phyloP scores from a whole-genome alignment of 2,797 vertebrate species.

The Acanthurus tractus region DNA sequence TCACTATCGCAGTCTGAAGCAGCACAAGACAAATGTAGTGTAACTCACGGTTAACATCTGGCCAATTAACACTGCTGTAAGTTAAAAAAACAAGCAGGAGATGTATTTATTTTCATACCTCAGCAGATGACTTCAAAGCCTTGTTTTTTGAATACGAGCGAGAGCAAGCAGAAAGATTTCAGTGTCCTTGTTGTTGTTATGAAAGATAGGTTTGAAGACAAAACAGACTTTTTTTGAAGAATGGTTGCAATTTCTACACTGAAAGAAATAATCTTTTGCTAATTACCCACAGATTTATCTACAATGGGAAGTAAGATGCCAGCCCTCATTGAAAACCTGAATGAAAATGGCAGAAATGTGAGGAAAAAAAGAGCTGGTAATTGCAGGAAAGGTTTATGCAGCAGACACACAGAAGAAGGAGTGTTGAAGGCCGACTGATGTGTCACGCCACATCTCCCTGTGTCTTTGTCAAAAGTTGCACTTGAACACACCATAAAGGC shows the following conservation, averaged over 20 bases:
- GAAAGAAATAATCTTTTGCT: background rate
- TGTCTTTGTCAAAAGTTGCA: no score
- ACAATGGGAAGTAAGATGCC: background rate
- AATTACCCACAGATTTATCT: background rate
- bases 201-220: background rate
- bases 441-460: no score
- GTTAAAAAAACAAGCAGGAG: constrained; percentile 14
- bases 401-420: no score
- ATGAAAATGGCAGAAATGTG: background rate
- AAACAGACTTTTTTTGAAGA: constrained; percentile 4
- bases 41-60: constrained; percentile 53
- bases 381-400: background rate
- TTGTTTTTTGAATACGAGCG: constrained; percentile 4
- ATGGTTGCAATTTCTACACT: background rate
- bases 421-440: no score
- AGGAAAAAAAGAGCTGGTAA: background rate
- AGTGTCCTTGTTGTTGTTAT: constrained; percentile 1
- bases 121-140: constrained; percentile 11
- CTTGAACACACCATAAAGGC: no score
- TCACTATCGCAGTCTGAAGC: constrained; percentile 30
- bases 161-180: background rate
- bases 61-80: constrained; percentile 46
- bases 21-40: constrained; percentile 35
- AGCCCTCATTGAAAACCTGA: background rate
- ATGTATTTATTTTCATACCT: constrained; percentile 30